Conservation (phyloP, 2,888 invertebrate species). For the Leuctra nigra region DNA sequence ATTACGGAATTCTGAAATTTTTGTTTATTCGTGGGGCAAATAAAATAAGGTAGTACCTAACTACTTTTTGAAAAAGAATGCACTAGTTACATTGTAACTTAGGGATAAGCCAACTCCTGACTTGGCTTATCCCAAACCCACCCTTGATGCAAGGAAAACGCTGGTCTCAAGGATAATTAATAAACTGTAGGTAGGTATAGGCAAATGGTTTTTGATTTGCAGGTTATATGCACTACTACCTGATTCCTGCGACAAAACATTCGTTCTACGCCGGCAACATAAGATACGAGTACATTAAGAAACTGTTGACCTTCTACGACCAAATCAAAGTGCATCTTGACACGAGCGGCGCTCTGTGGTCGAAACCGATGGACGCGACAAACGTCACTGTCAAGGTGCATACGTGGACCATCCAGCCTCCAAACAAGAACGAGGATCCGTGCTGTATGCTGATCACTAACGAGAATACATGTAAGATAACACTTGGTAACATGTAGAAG, state of each 20-base stretch:
- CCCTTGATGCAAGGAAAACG: no score
- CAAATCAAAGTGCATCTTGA: slow-evolving; percentile 50
- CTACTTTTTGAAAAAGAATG: no score
- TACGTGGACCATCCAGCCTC: slow-evolving; percentile 15
- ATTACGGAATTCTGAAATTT: no score
- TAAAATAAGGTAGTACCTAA: no score
- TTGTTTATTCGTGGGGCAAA: no score
- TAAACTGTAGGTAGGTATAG: no score
- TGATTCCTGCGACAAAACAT: slow-evolving; percentile 1
- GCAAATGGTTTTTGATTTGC: no score
- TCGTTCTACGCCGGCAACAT: slow-evolving; percentile 34
- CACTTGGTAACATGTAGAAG: no score
- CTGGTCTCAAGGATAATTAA: no score
- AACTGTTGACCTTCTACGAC: slow-evolving; percentile 48
- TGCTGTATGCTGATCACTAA: slow-evolving; percentile 1
- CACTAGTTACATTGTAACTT: no score
- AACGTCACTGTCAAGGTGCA: slow-evolving; percentile 29
- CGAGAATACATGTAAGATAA: not conserved
- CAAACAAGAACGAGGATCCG: slow-evolving; percentile 2
- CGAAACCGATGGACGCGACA: slow-evolving; percentile 33
- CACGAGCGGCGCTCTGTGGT: slow-evolving; percentile 55
- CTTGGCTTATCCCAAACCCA: no score
- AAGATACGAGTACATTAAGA: slow-evolving; percentile 47
- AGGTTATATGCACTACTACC: slow-evolving; percentile 18
- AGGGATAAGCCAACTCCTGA: no score